Base-by-base conservation (phyloP, 2,113 vertebrate species). In the Clupea harengus region DNA sequence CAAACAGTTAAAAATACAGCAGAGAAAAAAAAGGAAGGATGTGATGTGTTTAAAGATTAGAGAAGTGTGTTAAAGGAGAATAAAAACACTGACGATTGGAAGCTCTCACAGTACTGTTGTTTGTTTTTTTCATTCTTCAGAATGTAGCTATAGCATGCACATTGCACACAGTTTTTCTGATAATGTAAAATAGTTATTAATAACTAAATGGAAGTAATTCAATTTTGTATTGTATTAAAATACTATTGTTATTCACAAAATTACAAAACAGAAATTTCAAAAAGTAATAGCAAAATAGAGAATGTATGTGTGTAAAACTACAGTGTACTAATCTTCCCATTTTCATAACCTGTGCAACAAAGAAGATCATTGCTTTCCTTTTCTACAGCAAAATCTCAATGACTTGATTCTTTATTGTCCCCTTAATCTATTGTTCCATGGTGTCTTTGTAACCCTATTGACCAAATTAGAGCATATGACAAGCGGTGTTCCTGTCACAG, bases 1-100 rank as follows among this genome's bases (percentile, higher is more conserved):
- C 89, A 94, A 91, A 92, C 88, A 91, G 88, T 90, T 91, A 89
- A 91, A 93, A 10, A 82, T 64, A 85, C 84, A 93, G 90, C 89
- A 90, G 86, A 89, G 83, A 88, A 83, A 88, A 89, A 90, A 87
- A 47, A 92, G 90, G 91, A 39, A 32, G 64, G 11, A 72, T 25
- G 13, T 25, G 8, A 2, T 39, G 72, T 78, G 72, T 78, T 64
- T 39, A 78, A 78, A 78, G 15, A 78, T n/a, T 7, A 5, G 28
- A 39, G 72, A 78, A 78, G 25, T 78, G 72, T 39, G 32, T 78
- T 78, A 78, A 78, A 39, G 72, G 72, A 15, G 15, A 32, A 5
- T 32, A 25, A 13, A 64, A 64, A n/a, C 6, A 64, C 22, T 25
- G 5, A 20, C 17, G 72, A 78, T 39, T 44, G 28, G 32, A n/a